phyloP scores from a whole-genome alignment of 2,797 vertebrate species.

The Gephyroberyx darwinii region DNA sequence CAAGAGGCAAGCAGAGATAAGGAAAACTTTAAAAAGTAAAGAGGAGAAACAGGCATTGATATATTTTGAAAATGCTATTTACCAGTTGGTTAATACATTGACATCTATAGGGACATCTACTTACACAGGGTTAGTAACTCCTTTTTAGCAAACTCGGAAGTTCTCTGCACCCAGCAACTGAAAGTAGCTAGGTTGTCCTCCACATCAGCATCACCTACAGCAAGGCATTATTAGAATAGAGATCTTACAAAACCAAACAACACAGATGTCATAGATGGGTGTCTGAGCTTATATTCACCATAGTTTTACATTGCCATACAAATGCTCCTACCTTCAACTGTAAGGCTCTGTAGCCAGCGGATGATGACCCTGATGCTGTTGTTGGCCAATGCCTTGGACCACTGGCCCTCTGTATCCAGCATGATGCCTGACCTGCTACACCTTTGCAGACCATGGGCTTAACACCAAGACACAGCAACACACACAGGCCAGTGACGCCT shows the following conservation, averaged over 20 bases:
- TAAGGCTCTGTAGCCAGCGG: conserved; percentile 45
- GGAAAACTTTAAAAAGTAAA: neutral
- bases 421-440: conserved; percentile 24
- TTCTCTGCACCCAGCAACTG: conserved; percentile 69
- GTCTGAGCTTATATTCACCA: neutral
- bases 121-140: conserved; percentile 71
- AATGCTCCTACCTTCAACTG: conserved; percentile 42
- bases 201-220: conserved; percentile 41
- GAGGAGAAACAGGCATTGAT: neutral
- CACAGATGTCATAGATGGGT: neutral
- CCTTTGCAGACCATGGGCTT: neutral
- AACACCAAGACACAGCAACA: neutral
- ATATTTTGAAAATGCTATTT: neutral
- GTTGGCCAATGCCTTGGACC: conserved; percentile 64
- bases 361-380: conserved; percentile 70
- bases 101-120: conserved; percentile 19
- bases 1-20: neutral
- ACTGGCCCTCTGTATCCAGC: conserved; percentile 59
- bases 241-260: conserved; percentile 8
- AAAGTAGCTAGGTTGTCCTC: conserved; percentile 51
- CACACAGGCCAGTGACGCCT: neutral
- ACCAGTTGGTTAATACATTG: neutral
- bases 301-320: neutral
- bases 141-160: conserved; percentile 66
- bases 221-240: neutral